These are phyloP conservation scores for Phaedon cochleariae DNA, from an alignment of 2,888 invertebrate species.

Conservation along the genomic window DNA sequence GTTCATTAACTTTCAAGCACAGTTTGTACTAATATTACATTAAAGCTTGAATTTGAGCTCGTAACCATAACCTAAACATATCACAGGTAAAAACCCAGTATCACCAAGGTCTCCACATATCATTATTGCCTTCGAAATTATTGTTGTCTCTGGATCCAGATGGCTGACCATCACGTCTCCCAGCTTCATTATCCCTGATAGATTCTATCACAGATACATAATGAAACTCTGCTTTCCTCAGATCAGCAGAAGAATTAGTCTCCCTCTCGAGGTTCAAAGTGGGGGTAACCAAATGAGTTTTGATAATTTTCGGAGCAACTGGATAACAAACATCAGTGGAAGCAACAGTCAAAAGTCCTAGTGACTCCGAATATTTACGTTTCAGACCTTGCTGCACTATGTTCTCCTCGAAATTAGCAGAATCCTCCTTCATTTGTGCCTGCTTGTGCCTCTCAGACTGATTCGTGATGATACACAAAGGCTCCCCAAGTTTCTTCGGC, in stretches of 20 bases:
- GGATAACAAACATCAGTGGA: constrained; percentile 35
- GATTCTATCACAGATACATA: constrained; percentile 20
- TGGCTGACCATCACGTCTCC: constrained; percentile 17
- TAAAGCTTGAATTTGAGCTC: constrained; percentile 44
- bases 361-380: constrained; percentile 45
- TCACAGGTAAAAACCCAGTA: constrained; percentile 12
- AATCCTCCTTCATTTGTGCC: constrained; percentile 57
- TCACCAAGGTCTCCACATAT: constrained; percentile 63
- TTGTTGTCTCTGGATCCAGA: constrained; percentile 30
- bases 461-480: constrained; percentile 59
- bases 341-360: constrained; percentile 47
- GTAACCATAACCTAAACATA: constrained; percentile 2
- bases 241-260: neutral
- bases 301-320: constrained; percentile 45
- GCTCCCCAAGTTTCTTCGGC: constrained; percentile 53
- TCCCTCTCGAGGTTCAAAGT: constrained; percentile 12
- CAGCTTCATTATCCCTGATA: neutral
- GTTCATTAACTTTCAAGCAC: constrained; percentile 20
- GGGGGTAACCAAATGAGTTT: constrained; percentile 36
- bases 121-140: constrained; percentile 48
- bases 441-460: constrained; percentile 57
- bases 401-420: constrained; percentile 56
- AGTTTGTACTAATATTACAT: constrained; percentile 38
- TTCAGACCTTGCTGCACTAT: constrained; percentile 49
- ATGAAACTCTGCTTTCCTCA: constrained; percentile 19